These are phyloP conservation scores for Typhlichthys subterraneus DNA, from an alignment of 2,797 vertebrate species.

Conservation along the genomic window DNA sequence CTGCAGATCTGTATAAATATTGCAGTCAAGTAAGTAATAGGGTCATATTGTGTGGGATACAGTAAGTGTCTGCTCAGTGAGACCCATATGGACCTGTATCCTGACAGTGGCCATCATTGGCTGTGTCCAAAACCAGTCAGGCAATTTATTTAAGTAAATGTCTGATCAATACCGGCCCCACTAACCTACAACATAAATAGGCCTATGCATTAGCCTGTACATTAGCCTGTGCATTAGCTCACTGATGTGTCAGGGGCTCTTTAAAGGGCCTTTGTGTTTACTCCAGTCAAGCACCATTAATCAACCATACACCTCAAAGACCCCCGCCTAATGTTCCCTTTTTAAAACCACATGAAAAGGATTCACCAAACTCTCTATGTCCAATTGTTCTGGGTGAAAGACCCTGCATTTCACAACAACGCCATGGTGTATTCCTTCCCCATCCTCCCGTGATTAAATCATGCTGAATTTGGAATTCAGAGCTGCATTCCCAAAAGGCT, in stretches of 20 bases:
- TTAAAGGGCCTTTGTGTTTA: constrained; percentile 53
- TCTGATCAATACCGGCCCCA: constrained; percentile 72
- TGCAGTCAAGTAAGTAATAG: too few relatives aligned
- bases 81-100: constrained; percentile 17
- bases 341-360: constrained; percentile 22
- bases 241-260: constrained; percentile 55
- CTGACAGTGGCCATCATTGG: constrained; percentile 43
- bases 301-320: constrained; percentile 29
- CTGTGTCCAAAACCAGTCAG: constrained; percentile 59
- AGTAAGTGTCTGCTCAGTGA: not conserved
- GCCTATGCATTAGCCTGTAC: constrained; percentile 58
- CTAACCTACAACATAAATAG: constrained; percentile 65
- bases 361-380: constrained; percentile 23
- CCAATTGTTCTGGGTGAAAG: constrained; percentile 23
- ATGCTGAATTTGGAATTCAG: constrained; percentile 42
- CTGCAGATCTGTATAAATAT: too few relatives aligned
- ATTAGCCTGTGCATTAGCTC: constrained; percentile 66
- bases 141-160: constrained; percentile 78
- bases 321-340: constrained; percentile 28
- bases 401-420: constrained; percentile 15
- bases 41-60: not conserved
- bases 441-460: constrained; percentile 32
- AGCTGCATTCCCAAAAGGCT: constrained; percentile 21
- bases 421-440: constrained; percentile 2
- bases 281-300: constrained; percentile 59